phyloP scores from a whole-genome alignment of 1,140 invertebrate species.

The Lepidurus apus region DNA sequence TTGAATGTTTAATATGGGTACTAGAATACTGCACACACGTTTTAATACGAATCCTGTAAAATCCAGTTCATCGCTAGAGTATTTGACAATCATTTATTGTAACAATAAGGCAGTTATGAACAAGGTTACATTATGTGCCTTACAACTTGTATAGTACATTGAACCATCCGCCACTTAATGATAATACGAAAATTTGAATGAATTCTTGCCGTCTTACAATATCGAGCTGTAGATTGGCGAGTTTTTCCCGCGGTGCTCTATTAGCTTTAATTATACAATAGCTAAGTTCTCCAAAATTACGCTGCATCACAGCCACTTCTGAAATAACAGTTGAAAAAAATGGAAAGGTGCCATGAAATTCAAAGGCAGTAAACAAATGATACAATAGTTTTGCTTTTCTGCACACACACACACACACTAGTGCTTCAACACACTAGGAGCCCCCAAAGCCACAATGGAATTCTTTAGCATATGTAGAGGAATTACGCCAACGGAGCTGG shows the following conservation, averaged over 20 bases:
- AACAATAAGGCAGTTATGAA: slow-evolving; percentile 22
- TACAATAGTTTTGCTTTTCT: slow-evolving; percentile 6
- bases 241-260: background rate
- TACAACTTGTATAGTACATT: slow-evolving; percentile 7
- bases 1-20: too few relatives aligned
- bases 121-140: slow-evolving; percentile 9
- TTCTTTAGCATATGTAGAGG: slow-evolving; percentile 6
- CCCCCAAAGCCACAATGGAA: slow-evolving; percentile 12
- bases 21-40: too few relatives aligned
- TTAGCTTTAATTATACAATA: slow-evolving; percentile 13
- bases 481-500: slow-evolving; percentile 8
- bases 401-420: background rate
- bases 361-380: slow-evolving; percentile 11
- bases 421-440: background rate
- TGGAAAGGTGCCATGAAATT: slow-evolving; percentile 4
- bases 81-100: slow-evolving; percentile 13
- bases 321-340: background rate
- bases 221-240: background rate
- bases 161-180: slow-evolving; percentile 5
- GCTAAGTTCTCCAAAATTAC: background rate
- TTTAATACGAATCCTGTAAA: too few relatives aligned
- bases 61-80: background rate
- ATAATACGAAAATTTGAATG: background rate
- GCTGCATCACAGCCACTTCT: background rate
- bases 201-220: background rate